A percentile compares a stretch with the other conserved stretches of the same genome.
Conservation (phyloP, 2,113 vertebrate species). For the Bos indicus region DNA sequence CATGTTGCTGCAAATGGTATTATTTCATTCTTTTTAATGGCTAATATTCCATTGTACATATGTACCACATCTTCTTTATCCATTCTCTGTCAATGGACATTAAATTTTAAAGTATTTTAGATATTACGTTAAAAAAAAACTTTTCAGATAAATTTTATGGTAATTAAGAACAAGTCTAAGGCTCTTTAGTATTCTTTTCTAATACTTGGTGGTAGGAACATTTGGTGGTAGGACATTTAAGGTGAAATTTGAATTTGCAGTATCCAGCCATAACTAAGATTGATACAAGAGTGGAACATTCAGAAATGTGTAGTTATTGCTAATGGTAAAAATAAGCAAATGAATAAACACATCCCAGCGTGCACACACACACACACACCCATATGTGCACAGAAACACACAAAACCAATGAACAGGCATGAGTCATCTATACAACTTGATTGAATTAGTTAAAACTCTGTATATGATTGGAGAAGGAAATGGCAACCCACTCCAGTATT, state of each 20-base stretch:
- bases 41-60: background rate
- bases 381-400: background rate
- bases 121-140: background rate
- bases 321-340: background rate
- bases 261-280: background rate
- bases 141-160: background rate
- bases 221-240: background rate
- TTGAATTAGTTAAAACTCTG: background rate
- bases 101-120: background rate
- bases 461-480: background rate
- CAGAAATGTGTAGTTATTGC: background rate
- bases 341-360: background rate
- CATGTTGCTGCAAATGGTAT: background rate
- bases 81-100: background rate
- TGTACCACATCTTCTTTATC: background rate
- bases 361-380: fast-evolving
- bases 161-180: background rate
- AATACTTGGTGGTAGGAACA: background rate
- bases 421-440: background rate
- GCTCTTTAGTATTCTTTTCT: background rate
- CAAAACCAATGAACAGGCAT: background rate
- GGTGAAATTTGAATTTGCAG: background rate
- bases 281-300: background rate
- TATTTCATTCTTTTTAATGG: background rate
- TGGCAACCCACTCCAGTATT: background rate